phyloP scores from a whole-genome alignment of 2,888 invertebrate species.

The Octodonta nipae region DNA sequence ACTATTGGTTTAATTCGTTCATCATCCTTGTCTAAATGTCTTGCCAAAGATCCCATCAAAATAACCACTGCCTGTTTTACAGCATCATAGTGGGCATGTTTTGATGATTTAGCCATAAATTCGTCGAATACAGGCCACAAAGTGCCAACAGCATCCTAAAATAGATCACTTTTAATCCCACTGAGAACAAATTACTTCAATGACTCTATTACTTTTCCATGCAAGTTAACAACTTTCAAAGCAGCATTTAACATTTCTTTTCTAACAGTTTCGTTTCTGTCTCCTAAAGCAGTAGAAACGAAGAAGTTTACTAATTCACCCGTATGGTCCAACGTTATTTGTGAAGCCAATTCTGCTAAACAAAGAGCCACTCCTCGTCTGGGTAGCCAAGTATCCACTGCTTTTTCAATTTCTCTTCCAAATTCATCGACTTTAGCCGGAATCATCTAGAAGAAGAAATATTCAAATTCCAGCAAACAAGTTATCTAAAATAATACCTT shows the following conservation, averaged over 20 bases:
- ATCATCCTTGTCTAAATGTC: slow-evolving; percentile 85
- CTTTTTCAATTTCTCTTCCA: slow-evolving; percentile 72
- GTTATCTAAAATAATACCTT: slow-evolving; percentile 36
- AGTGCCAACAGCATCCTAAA: slow-evolving; percentile 51
- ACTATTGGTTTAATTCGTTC: slow-evolving; percentile 88
- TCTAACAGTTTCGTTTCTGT: slow-evolving; percentile 68
- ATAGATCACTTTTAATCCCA: too few species aligned
- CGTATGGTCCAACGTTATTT: slow-evolving; percentile 55
- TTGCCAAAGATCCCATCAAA: slow-evolving; percentile 92
- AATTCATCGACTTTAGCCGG: slow-evolving; percentile 82
- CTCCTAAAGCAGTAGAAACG: slow-evolving; percentile 74
- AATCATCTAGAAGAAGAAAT: slow-evolving; percentile 45
- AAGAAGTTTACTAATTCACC: slow-evolving; percentile 64
- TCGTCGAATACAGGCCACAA: slow-evolving; percentile 85
- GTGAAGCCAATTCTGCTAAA: slow-evolving; percentile 62
- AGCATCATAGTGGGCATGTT: slow-evolving; percentile 77
- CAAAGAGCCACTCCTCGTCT: slow-evolving; percentile 80
- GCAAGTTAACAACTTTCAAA: slow-evolving; percentile 77
- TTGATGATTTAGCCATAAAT: slow-evolving; percentile 85
- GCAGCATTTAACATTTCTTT: slow-evolving; percentile 89
- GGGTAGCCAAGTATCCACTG: slow-evolving; percentile 82
- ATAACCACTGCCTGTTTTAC: slow-evolving; percentile 93
- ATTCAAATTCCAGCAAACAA: not conserved
- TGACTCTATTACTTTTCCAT: slow-evolving; percentile 61
- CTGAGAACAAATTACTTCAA: too few species aligned